These are phyloP conservation scores for Drosophila takahashii DNA, from an alignment of 1,140 invertebrate species.

Conservation along the genomic window DNA sequence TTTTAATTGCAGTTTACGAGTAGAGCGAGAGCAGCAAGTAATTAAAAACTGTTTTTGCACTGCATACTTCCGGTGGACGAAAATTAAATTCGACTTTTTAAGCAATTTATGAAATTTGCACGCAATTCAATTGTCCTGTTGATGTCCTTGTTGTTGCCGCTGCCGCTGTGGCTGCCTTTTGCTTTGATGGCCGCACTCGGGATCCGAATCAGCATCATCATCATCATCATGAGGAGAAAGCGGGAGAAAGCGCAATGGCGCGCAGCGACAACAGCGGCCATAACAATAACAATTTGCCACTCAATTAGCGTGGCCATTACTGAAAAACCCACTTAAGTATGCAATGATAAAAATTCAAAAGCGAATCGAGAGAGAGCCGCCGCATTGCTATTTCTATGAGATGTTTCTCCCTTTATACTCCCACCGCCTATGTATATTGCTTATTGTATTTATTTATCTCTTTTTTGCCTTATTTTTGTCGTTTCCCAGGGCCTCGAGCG, in stretches of 20 bases:
- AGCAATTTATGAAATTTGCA: conserved; percentile 80
- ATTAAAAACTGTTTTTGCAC: conserved; percentile 61
- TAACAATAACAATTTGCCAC: conserved; percentile 83
- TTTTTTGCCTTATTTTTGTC: conserved; percentile 28
- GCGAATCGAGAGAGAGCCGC: conserved; percentile 52
- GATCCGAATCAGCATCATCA: conserved; percentile 20
- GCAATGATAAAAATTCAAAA: conserved; percentile 83
- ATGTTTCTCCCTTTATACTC: conserved; percentile 14
- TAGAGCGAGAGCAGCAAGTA: conserved; percentile 43
- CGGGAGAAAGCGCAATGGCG: conserved; percentile 53
- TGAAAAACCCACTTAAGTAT: conserved; percentile 82
- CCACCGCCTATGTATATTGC: conserved; percentile 23
- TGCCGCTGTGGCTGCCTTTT: conserved; percentile 15
- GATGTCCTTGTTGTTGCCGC: conserved; percentile 8
- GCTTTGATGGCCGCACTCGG: conserved; percentile 57
- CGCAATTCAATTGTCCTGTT: conserved; percentile 66
- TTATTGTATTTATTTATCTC: conserved; percentile 69
- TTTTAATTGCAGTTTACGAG: conserved; percentile 74
- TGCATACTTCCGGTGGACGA: conserved; percentile 34
- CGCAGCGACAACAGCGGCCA: conserved; percentile 69
- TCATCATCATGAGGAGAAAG: conserved; percentile 2
- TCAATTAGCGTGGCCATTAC: conserved; percentile 81
- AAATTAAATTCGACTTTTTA: conserved; percentile 73
- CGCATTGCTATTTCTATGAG: conserved; percentile 54
- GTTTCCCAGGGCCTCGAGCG: conserved; percentile 89